Conservation (phyloP, 2,113 vertebrate species). For the Laterallus jamaicensis region DNA sequence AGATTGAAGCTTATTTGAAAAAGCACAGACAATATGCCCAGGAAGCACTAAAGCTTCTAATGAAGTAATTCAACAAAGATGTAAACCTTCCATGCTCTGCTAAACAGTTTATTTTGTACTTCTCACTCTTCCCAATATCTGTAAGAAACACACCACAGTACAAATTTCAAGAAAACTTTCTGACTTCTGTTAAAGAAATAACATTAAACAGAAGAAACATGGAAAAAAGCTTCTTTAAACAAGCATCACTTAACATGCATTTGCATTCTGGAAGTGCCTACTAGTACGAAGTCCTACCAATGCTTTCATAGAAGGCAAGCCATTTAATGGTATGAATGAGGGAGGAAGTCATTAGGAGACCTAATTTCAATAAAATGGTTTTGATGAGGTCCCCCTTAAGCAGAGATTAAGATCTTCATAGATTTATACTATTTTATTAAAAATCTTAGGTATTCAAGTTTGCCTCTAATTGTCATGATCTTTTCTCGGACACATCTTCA, state of each 20-base stretch:
- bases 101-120: neutral
- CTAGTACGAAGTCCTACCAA: neutral
- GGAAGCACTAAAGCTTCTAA: neutral
- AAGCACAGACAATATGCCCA: neutral
- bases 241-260: neutral
- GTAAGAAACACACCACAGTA: neutral
- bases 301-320: neutral
- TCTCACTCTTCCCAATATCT: neutral
- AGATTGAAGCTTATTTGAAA: neutral
- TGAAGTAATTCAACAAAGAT: neutral
- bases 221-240: accelerated
- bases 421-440: neutral
- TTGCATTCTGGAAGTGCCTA: neutral
- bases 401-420: neutral
- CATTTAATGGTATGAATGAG: neutral
- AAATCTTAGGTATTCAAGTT: neutral
- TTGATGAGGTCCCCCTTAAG: neutral
- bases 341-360: neutral
- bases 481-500: neutral
- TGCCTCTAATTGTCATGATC: neutral
- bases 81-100: neutral
- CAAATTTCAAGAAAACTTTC: neutral
- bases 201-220: neutral
- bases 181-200: neutral
- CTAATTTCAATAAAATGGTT: neutral